Conservation (phyloP, 2,888 invertebrate genomes). For the Archips crataeganus region DNA sequence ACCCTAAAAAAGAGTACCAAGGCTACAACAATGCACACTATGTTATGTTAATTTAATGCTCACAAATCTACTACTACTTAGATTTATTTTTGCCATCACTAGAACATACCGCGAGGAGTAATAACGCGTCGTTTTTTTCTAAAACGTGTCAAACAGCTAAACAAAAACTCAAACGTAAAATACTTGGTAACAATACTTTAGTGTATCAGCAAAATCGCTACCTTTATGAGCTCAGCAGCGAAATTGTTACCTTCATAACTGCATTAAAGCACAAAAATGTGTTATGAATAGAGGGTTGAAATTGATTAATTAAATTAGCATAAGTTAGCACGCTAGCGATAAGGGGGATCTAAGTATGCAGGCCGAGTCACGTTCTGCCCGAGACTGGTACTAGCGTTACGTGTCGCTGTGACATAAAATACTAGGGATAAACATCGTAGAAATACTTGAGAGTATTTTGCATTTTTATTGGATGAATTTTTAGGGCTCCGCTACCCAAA, state of each 20-base stretch:
- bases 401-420: constrained; percentile 34
- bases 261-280: constrained; percentile 55
- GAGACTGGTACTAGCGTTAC: constrained; percentile 46
- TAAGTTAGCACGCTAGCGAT: constrained; percentile 78
- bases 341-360: constrained; percentile 71
- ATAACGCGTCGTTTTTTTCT: too few relatives aligned
- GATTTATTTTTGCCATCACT: too few relatives aligned
- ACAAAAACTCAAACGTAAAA: neutral
- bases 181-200: neutral
- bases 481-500: too few relatives aligned
- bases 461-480: neutral
- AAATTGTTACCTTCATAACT: constrained; percentile 22
- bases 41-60: too few relatives aligned
- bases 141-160: too few relatives aligned
- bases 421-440: constrained; percentile 32
- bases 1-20: too few relatives aligned
- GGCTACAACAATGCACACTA: too few relatives aligned
- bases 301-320: constrained; percentile 84
- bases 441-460: constrained; percentile 8
- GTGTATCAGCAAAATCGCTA: neutral
- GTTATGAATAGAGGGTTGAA: constrained; percentile 67
- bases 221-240: neutral
- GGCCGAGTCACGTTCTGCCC: constrained; percentile 70
- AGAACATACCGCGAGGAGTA: too few relatives aligned
- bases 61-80: too few relatives aligned